Conservation (phyloP, 2,113 vertebrate genomes). For the Mohoua ochrocephala region DNA sequence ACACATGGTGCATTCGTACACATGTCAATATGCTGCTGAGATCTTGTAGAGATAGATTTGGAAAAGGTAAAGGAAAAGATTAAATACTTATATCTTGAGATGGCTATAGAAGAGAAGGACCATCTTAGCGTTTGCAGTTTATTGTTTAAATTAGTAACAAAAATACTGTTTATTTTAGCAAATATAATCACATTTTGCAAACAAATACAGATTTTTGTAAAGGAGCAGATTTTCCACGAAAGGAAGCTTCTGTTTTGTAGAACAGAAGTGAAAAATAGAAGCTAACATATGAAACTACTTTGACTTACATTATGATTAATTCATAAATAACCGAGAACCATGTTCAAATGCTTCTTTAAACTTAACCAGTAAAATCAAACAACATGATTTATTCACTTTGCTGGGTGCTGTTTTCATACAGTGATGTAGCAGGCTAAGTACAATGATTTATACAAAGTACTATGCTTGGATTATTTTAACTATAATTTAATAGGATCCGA, state of each 20-base stretch:
- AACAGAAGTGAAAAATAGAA: neutral
- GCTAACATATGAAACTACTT: neutral
- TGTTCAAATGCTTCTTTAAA: neutral
- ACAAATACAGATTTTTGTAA: neutral
- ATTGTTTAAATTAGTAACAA: constrained; percentile 35
- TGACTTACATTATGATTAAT: neutral
- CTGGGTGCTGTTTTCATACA: neutral
- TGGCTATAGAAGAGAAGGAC: neutral
- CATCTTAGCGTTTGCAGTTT: neutral
- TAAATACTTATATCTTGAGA: neutral
- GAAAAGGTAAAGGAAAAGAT: neutral
- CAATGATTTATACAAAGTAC: neutral
- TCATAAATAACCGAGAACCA: neutral
- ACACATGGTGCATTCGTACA: neutral
- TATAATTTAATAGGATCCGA: constrained; percentile 8
- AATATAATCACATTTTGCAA: neutral
- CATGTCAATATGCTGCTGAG: neutral
- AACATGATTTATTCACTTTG: neutral
- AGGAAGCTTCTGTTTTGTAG: neutral
- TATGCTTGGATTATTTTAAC: neutral
- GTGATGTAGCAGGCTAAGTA: neutral
- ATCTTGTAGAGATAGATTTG: neutral
- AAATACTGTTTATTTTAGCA: constrained; percentile 37
- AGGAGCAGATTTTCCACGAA: neutral
- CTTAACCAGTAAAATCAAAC: neutral